These are phyloP conservation scores for Sphenopsis melanotis DNA, from an alignment of 2,797 vertebrate species.

Conservation along the genomic window DNA sequence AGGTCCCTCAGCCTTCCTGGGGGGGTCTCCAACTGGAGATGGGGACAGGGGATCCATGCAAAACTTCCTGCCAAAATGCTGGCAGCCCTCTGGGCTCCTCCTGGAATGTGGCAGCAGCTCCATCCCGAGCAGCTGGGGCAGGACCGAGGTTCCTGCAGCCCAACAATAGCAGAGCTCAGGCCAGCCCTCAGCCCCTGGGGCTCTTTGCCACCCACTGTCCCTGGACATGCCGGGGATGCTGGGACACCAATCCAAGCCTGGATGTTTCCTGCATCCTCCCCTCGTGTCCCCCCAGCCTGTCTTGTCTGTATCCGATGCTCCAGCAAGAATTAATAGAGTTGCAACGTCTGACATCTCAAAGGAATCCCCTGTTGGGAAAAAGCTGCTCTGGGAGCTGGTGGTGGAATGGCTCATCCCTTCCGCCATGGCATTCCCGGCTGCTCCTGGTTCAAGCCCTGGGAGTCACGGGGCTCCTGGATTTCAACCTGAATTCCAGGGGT, in stretches of 20 bases:
- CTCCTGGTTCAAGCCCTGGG: neutral
- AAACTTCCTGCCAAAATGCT: neutral
- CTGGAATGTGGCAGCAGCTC: neutral
- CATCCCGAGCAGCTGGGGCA: neutral
- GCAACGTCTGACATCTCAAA: constrained; percentile 29
- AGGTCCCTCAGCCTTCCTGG: accelerated
- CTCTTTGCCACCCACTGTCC: neutral
- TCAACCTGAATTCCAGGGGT: constrained; percentile 5
- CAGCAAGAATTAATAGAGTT: constrained; percentile 47
- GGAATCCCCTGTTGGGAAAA: constrained; percentile 25
- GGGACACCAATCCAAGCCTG: neutral
- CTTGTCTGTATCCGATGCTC: constrained; percentile 56
- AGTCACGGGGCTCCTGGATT: neutral
- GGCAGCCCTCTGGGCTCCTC: neutral
- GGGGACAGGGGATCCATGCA: neutral
- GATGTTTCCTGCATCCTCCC: neutral
- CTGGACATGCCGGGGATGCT: neutral
- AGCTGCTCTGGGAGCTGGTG: neutral
- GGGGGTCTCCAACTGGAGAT: accelerated
- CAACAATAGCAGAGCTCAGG: neutral
- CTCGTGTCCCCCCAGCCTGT: neutral
- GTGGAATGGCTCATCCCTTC: neutral
- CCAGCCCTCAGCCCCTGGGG: neutral
- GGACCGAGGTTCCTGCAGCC: neutral
- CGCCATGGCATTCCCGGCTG: neutral